These are phyloP conservation scores for Heliocidaris erythrogramma DNA, from an alignment of 35 echinoderm and acorn worm species.

Conservation along the genomic window DNA sequence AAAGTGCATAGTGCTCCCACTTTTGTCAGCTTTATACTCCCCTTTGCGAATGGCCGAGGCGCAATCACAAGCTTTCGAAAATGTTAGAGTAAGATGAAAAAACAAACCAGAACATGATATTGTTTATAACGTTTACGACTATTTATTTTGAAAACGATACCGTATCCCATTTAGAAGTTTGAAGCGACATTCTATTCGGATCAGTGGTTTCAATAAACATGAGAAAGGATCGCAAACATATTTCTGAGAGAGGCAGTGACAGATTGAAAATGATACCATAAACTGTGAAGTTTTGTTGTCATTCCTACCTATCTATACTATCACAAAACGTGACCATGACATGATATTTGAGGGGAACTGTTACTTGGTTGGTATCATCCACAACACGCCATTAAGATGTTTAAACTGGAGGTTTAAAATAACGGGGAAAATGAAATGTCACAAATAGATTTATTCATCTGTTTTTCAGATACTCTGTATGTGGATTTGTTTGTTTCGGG, in stretches of 20 bases:
- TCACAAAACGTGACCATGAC: too few species aligned
- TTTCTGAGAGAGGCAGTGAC: not conserved
- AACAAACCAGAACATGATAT: slow-evolving; percentile 3
- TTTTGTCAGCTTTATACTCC: not conserved
- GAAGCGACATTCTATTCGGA: not conserved
- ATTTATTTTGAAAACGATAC: not conserved
- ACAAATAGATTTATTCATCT: too few species aligned
- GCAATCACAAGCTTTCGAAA: not conserved
- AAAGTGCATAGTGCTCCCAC: not conserved
- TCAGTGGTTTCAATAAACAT: slow-evolving; percentile 5
- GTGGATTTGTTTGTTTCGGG: too few species aligned
- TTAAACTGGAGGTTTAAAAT: too few species aligned
- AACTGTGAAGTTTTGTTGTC: not conserved
- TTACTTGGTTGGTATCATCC: too few species aligned
- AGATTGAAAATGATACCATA: not conserved
- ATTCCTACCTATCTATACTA: not conserved
- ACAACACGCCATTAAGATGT: too few species aligned
- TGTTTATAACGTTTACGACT: not conserved
- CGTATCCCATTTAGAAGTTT: not conserved
- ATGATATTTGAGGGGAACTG: too few species aligned
- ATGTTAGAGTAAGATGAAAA: not conserved
- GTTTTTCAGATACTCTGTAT: too few species aligned
- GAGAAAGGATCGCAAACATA: not conserved
- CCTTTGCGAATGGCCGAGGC: not conserved
- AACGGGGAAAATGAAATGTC: too few species aligned